These are phyloP conservation scores for Drosophila simulans DNA, from an alignment of 1,140 invertebrate genomes.

Conservation along the genomic window DNA sequence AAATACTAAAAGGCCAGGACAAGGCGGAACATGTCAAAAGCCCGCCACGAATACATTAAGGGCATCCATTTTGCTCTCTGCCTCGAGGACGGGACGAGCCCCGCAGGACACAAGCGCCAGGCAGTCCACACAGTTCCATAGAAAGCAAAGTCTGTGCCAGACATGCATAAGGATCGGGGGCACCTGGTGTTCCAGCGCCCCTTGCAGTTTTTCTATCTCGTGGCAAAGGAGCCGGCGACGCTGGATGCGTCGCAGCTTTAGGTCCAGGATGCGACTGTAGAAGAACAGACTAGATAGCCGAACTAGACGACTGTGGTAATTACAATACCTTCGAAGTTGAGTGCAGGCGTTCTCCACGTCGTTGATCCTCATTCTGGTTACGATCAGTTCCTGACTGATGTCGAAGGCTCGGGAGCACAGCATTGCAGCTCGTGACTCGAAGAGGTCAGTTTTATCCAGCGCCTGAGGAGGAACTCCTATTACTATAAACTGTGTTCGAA, in stretches of 20 bases:
- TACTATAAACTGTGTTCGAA: neutral
- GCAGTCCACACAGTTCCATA: conserved; percentile 3
- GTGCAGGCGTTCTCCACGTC: conserved; percentile 5
- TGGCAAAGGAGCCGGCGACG: neutral
- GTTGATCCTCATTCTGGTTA: conserved; percentile 3
- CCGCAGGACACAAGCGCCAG: neutral
- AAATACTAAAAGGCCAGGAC: neutral
- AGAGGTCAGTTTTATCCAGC: neutral
- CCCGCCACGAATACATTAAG: neutral
- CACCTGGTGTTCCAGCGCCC: neutral
- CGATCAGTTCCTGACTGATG: conserved; percentile 1
- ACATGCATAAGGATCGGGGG: neutral
- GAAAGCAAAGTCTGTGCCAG: neutral
- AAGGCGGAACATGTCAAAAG: neutral
- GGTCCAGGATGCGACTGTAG: neutral
- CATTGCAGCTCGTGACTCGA: neutral
- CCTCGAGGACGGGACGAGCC: neutral
- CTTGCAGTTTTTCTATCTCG: neutral
- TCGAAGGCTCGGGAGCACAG: conserved; percentile 2
- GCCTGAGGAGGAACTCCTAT: neutral
- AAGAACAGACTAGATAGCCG: neutral
- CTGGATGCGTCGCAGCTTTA: conserved; percentile 3
- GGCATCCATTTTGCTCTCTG: neutral
- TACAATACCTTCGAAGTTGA: neutral
- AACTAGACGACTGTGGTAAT: neutral